Evolutionary conservation across 2,888 invertebrate genomes (phyloP).

Genomic region (Lasius fuliginosus): DNA sequence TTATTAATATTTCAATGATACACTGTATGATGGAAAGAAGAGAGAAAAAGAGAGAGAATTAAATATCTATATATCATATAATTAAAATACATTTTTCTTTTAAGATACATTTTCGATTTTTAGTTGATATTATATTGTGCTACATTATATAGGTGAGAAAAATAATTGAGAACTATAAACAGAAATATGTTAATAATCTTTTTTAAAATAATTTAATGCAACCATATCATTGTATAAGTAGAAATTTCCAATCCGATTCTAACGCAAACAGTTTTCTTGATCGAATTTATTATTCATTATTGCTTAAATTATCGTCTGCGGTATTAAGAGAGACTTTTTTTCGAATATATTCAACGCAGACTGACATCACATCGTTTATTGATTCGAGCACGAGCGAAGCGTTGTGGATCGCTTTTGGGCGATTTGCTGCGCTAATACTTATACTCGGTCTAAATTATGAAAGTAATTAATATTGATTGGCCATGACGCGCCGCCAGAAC

Average conservation of each 20-base stretch:
- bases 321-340: conserved; percentile 14
- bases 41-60: not conserved
- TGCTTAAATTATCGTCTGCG: not conserved
- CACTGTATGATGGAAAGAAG: not conserved
- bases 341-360: not conserved
- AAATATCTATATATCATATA: not conserved
- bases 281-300: conserved; percentile 10
- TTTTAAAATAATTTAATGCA: not conserved
- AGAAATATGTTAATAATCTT: conserved; percentile 1
- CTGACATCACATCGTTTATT: conserved; percentile 56
- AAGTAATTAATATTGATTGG: conserved; percentile 78
- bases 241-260: not conserved
- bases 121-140: not conserved
- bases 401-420: conserved; percentile 38
- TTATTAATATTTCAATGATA: not conserved
- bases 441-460: conserved; percentile 76
- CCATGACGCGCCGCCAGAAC: conserved; percentile 46
- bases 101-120: not conserved
- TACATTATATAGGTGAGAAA: not conserved
- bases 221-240: not conserved
- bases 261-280: not conserved
- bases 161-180: not conserved
- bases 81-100: not conserved
- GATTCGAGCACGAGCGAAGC: conserved; percentile 51
- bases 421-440: conserved; percentile 55